phyloP scores from a whole-genome alignment of 2,797 vertebrate genomes.

The Mormyrus hasselquistii region DNA sequence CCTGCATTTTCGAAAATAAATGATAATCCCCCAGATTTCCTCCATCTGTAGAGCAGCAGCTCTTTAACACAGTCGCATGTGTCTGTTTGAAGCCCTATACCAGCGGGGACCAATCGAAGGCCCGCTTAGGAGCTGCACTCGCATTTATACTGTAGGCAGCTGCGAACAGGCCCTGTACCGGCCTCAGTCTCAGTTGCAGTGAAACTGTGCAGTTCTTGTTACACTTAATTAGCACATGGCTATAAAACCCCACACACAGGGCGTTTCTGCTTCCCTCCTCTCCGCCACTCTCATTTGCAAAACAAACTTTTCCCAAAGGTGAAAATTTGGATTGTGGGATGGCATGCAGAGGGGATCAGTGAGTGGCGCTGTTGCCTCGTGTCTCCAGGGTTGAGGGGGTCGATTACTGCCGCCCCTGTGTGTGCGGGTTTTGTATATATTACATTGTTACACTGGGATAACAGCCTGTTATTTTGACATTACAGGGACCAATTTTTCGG shows the following conservation, averaged over 20 bases:
- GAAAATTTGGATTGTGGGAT: slow-evolving; percentile 32
- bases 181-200: slow-evolving; percentile 34
- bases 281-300: slow-evolving; percentile 44
- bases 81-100: slow-evolving; percentile 31
- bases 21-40: background rate
- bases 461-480: background rate
- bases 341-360: slow-evolving; percentile 31
- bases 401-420: background rate
- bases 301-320: slow-evolving; percentile 46
- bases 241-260: slow-evolving; percentile 51
- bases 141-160: slow-evolving; percentile 6
- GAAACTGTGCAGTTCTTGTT: slow-evolving; percentile 42
- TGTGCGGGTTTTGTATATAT: background rate
- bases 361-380: slow-evolving; percentile 1
- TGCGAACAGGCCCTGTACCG: slow-evolving; percentile 21
- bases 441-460: background rate
- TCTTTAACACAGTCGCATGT: slow-evolving; percentile 19
- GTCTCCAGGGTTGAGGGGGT: background rate
- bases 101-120: background rate
- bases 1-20: background rate
- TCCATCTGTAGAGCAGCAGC: background rate
- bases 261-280: slow-evolving; percentile 38
- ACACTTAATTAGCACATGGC: slow-evolving; percentile 50
- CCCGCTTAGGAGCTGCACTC: background rate
- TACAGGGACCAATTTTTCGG: background rate